These are phyloP conservation scores for Dione vanillae DNA, from an alignment of 2,888 invertebrate species.

Conservation along the genomic window DNA sequence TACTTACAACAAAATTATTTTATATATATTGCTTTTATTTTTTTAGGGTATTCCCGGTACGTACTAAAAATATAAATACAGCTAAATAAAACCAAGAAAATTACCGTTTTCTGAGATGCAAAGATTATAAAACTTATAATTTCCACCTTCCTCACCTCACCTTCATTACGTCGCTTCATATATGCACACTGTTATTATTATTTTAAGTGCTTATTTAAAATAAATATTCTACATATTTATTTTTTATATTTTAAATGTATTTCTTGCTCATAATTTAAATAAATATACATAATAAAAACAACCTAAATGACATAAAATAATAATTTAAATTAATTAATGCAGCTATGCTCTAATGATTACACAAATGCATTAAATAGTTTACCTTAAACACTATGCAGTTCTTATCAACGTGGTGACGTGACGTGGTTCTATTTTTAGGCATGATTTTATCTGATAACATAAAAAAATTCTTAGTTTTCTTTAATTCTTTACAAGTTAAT, in stretches of 20 bases:
- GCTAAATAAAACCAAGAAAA: too few relatives aligned
- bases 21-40: too few relatives aligned
- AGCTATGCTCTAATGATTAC: constrained; percentile 52
- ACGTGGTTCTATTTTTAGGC: constrained; percentile 63
- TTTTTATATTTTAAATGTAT: background rate
- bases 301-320: background rate
- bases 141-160: background rate
- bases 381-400: constrained; percentile 53
- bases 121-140: too few relatives aligned
- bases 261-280: background rate
- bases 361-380: constrained; percentile 57
- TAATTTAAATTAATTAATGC: background rate
- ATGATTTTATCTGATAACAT: background rate
- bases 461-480: too few relatives aligned
- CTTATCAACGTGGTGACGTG: constrained; percentile 65
- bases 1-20: too few relatives aligned
- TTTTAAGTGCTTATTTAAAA: background rate
- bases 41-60: too few relatives aligned
- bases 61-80: too few relatives aligned
- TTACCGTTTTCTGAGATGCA: too few relatives aligned
- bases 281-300: background rate
- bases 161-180: background rate
- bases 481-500: too few relatives aligned
- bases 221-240: background rate
- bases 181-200: background rate